Conservation (phyloP, 2,888 invertebrate genomes). For the Eupithecia inturbata region DNA sequence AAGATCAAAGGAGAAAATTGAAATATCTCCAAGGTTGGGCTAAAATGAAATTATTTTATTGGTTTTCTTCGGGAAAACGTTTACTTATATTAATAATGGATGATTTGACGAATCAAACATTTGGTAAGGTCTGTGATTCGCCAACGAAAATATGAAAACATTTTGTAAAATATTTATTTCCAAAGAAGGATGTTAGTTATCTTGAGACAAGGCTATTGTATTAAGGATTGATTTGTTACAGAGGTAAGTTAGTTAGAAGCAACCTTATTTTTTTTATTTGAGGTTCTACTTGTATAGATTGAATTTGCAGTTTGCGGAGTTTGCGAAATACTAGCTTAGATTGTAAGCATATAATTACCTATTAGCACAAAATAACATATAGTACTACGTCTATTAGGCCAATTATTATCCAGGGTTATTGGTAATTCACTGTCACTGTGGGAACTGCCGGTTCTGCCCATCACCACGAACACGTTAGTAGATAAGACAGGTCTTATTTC, state of each 20-base stretch:
- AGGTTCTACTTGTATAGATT: too few relatives aligned
- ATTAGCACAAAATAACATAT: too few relatives aligned
- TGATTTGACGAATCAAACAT: constrained; percentile 47
- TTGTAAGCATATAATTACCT: too few relatives aligned
- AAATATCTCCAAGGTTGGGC: constrained; percentile 60
- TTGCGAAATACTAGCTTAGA: too few relatives aligned
- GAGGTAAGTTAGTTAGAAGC: too few relatives aligned
- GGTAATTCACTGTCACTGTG: too few relatives aligned
- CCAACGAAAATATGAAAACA: constrained; percentile 39
- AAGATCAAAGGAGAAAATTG: constrained; percentile 68
- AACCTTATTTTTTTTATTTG: too few relatives aligned
- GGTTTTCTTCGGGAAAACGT: constrained; percentile 49
- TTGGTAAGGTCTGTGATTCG: constrained; percentile 41
- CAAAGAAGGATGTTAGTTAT: not conserved
- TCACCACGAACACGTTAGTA: too few relatives aligned
- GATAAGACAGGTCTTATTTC: too few relatives aligned
- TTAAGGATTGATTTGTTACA: not conserved
- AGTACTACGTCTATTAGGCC: too few relatives aligned
- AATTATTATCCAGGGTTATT: too few relatives aligned
- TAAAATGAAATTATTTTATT: constrained; percentile 63
- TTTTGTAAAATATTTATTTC: constrained; percentile 29
- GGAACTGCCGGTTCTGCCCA: too few relatives aligned
- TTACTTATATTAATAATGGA: constrained; percentile 48
- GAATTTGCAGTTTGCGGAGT: not conserved
- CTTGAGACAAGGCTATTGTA: not conserved